These are phyloP conservation scores for Microchirus variegatus DNA, from an alignment of 2,797 vertebrate genomes.

Conservation along the genomic window DNA sequence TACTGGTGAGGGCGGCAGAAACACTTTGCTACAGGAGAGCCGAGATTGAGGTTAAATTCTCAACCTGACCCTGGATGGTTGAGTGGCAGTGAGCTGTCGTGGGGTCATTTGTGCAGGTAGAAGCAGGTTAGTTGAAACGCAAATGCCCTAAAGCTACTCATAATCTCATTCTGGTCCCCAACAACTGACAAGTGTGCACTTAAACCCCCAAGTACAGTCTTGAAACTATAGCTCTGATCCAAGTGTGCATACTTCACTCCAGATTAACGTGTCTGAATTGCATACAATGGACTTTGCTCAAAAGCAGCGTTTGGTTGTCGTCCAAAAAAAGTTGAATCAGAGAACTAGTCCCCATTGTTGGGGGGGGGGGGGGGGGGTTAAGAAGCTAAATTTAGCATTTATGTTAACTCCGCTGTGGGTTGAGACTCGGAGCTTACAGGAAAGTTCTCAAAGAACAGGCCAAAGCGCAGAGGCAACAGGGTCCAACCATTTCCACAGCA, in stretches of 20 bases:
- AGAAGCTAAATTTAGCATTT: not conserved
- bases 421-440: not conserved
- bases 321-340: slow-evolving; percentile 2
- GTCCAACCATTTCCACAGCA: not conserved
- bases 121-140: slow-evolving; percentile 40
- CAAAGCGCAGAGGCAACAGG: not conserved
- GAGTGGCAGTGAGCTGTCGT: slow-evolving; percentile 45
- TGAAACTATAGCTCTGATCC: not conserved
- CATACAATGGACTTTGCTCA: not conserved
- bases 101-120: slow-evolving; percentile 38
- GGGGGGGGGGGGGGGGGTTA: too few relatives aligned
- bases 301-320: not conserved
- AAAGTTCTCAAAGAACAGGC: not conserved
- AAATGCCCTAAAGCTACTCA: slow-evolving; percentile 20
- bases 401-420: not conserved
- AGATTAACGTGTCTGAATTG: slow-evolving; percentile 20
- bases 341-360: not conserved
- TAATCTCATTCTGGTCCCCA: not conserved
- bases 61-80: slow-evolving; percentile 46
- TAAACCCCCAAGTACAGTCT: not conserved
- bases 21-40: slow-evolving; percentile 32
- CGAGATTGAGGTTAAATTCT: slow-evolving; percentile 47
- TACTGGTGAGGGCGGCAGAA: slow-evolving; percentile 19
- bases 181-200: slow-evolving; percentile 3
- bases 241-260: slow-evolving; percentile 17